Evolutionary conservation across 2,888 invertebrate genomes (phyloP), one percentile per base, ranked within the genome.

Genomic region (Actias luna): DNA sequence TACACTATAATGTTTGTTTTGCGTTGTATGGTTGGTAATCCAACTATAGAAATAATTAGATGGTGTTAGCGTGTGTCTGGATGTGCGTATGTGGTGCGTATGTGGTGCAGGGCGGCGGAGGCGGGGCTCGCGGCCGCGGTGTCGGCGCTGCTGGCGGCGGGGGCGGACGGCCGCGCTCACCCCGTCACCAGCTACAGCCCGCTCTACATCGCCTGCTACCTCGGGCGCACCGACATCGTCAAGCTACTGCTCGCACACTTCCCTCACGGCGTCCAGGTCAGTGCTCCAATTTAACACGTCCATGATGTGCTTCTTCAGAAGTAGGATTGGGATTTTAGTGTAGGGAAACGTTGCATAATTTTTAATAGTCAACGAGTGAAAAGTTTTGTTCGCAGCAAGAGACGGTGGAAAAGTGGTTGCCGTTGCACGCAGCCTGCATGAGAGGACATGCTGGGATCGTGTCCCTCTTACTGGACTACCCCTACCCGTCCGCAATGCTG

Each of bases 181-280:
- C 96, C 98, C 0, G 96, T 97, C 33, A 98, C 98, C 2, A 96
- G 96, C 78, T 98, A 99, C 85, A 97, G 98, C 0, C 98, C 99
- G 0, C 93, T 99, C 0, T 98, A 99, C 87, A 96, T 97, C 62
- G 97, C 98, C 4, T 96, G 96, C 67, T 97, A 97, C 77, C 96
- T 97, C 79, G 98, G 98, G 0, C 96, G 97, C 79, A 88, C 93
- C 68, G 96, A 96, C 58, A 96, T 98, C 64, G 96, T 95, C 0
- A 95, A 95, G 72, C 82, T 96, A 67, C 87, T 98, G 72, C 89
- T 98, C 16, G 92, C 95, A 79, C 95, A 95, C 75, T 98, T 97
- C 87, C 98, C 98, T 0, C 96, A 97, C 73, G 94, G 98, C 70
- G 95, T 96, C 16, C 95, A 96, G 90, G 95, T 95, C 70, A 69